phyloP scores from a whole-genome alignment of 2,113 vertebrate species.

The Propithecus coquereli region DNA sequence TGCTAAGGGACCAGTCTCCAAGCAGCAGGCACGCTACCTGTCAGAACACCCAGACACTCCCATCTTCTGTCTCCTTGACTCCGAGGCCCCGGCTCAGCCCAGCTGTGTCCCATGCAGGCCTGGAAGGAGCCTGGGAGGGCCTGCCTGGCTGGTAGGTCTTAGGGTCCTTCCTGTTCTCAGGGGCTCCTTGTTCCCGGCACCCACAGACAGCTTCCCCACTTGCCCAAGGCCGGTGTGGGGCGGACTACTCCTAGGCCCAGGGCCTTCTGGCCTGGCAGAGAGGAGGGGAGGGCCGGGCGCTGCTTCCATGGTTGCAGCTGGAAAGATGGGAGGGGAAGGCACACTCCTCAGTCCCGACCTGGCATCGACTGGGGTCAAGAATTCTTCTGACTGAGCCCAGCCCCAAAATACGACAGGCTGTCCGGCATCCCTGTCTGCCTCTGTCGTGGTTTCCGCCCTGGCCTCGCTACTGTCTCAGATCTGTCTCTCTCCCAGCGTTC shows the following conservation, averaged over 20 bases:
- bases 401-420: not conserved
- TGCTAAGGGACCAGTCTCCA: not conserved
- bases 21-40: not conserved
- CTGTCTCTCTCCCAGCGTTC: too few relatives aligned
- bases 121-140: not conserved
- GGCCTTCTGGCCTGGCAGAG: rapidly evolving
- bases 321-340: not conserved
- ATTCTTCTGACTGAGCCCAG: not conserved
- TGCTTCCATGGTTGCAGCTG: rapidly evolving
- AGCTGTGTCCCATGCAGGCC: not conserved
- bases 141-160: not conserved
- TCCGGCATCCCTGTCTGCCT: rapidly evolving
- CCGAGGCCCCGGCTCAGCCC: not conserved
- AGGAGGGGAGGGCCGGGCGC: not conserved
- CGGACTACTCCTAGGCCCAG: too few relatives aligned
- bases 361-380: not conserved
- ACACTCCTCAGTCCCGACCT: rapidly evolving
- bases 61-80: not conserved
- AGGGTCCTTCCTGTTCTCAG: not conserved
- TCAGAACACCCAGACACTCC: not conserved
- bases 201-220: too few relatives aligned
- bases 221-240: not conserved
- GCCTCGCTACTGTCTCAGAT: not conserved
- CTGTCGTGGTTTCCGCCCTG: rapidly evolving
- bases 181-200: not conserved